Evolutionary conservation across 2,797 vertebrate species (phyloP).

Genomic region (Mormyrops boulengeri): DNA sequence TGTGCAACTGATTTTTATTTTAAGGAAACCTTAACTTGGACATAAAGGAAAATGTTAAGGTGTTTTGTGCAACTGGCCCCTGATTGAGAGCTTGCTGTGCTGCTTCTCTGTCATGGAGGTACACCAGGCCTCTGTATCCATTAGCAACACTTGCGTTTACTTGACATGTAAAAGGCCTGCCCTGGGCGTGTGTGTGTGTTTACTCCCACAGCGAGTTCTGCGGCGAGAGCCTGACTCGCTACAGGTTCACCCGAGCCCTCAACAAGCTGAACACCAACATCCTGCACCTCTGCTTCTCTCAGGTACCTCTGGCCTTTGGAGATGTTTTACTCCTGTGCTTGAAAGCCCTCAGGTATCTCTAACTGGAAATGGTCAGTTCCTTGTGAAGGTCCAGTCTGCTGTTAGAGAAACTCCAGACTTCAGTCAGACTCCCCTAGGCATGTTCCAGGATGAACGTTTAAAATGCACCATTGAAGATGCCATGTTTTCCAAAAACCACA

Average conservation of each 20-base stretch:
- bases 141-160: neutral
- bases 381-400: neutral
- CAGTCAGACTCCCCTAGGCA: neutral
- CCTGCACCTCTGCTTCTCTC: slow-evolving; percentile 94
- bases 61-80: neutral
- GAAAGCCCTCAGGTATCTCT: neutral
- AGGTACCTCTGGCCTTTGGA: slow-evolving; percentile 60
- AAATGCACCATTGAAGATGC: neutral
- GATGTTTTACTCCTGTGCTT: neutral
- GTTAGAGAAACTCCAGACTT: neutral
- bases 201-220: slow-evolving; percentile 80
- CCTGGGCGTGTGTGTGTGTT: neutral
- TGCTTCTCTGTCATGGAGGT: neutral
- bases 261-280: slow-evolving; percentile 92
- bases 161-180: neutral
- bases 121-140: neutral
- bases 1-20: neutral
- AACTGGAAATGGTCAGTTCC: neutral
- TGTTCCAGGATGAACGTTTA: neutral
- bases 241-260: slow-evolving; percentile 86
- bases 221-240: slow-evolving; percentile 86
- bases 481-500: neutral
- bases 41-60: neutral
- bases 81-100: neutral
- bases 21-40: neutral